Conservation (phyloP, 2,797 vertebrate species). For the Orientallactaga sibirica region DNA sequence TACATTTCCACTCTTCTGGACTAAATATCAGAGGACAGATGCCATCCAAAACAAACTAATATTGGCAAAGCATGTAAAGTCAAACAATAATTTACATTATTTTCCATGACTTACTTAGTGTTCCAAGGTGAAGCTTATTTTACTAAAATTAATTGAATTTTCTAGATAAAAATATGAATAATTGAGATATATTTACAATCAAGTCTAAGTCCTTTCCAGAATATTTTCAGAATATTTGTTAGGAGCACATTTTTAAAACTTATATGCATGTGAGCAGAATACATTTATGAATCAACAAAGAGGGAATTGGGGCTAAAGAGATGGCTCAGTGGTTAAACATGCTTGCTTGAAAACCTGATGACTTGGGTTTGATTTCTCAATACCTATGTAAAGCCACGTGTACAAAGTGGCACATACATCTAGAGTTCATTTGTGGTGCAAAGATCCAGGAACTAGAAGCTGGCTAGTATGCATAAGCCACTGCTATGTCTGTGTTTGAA, state of each 20-base stretch:
- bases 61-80: background rate
- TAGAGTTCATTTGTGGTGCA: too few species aligned
- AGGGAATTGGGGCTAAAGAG: too few species aligned
- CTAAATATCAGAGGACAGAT: conserved; percentile 12
- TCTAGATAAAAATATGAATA: background rate
- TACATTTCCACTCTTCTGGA: background rate
- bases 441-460: background rate
- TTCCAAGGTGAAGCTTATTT: background rate
- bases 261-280: too few species aligned
- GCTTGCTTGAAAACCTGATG: too few species aligned
- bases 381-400: too few species aligned
- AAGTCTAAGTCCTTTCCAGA: background rate
- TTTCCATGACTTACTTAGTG: background rate
- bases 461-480: accelerated
- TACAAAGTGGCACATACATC: too few species aligned
- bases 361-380: too few species aligned
- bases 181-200: background rate
- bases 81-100: background rate
- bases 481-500: background rate
- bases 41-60: background rate
- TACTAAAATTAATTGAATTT: background rate
- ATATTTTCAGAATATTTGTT: background rate
- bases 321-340: too few species aligned
- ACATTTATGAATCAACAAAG: too few species aligned
- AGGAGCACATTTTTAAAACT: too few species aligned